phyloP scores from a whole-genome alignment of 2,797 vertebrate species.

The Enteromius argenteus region DNA sequence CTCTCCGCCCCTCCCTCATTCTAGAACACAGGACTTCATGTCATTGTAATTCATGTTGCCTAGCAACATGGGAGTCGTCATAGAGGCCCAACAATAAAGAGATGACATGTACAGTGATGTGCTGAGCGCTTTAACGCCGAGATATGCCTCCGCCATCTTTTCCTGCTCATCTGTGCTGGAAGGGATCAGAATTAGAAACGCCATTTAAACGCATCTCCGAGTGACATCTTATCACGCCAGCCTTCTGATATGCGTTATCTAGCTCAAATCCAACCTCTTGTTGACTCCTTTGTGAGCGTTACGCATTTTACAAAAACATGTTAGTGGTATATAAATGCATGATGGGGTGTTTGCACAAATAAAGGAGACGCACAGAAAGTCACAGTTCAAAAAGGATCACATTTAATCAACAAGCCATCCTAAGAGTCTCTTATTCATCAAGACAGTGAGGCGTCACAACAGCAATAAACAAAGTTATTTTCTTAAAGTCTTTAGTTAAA shows the following conservation, averaged over 20 bases:
- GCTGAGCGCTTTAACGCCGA: conserved; percentile 51
- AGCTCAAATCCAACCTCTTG: background rate
- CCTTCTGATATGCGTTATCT: background rate
- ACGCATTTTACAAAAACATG: background rate
- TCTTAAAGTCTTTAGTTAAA: conserved; percentile 58
- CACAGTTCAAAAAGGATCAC: conserved; percentile 43
- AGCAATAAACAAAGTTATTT: conserved; percentile 61
- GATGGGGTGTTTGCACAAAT: conserved; percentile 9
- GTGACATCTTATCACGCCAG: conserved; percentile 15
- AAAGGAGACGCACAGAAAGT: conserved; percentile 29
- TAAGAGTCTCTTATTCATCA: conserved; percentile 63
- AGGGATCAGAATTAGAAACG: conserved; percentile 41
- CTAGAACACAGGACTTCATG: conserved; percentile 62
- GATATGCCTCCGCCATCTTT: conserved; percentile 61
- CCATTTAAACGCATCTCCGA: conserved; percentile 1
- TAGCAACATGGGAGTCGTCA: conserved; percentile 64
- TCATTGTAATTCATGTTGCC: conserved; percentile 69
- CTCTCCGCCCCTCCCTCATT: conserved; percentile 56
- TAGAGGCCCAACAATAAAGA: conserved; percentile 65
- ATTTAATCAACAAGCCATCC: conserved; percentile 50
- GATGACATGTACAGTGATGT: conserved; percentile 65
- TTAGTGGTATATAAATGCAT: background rate
- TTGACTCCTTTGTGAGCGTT: background rate
- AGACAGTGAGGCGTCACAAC: conserved; percentile 65
- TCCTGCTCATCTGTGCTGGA: conserved; percentile 25